Base-by-base conservation (phyloP, 2,797 vertebrate genomes). In the Falco columbarius region DNA sequence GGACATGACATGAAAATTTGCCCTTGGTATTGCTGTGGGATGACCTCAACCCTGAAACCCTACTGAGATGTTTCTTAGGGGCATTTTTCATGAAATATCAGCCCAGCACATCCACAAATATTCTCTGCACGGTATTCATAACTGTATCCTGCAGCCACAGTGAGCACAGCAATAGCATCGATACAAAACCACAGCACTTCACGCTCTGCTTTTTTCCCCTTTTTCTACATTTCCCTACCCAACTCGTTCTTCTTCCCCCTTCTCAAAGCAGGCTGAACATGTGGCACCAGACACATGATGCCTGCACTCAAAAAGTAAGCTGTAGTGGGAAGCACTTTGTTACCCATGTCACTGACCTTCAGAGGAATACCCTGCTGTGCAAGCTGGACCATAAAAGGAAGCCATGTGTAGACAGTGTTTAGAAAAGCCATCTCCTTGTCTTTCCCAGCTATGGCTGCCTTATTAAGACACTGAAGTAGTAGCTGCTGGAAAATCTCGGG, bases 381-480 rank as follows among this genome's bases (percentile, higher is more conserved):
- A 88, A 76, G 92, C 91, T 96, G 96, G n/a, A 83, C 91, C 96
- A 92, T 93, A 97, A 93, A 97, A 97, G 97, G 93, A 91, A 91
- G 87, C 84, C 55, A 22, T 92, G 94, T 84, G 91, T 75, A 71
- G 58, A 85, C 16, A 93, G 46, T 88, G 67, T 96, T 97, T 96
- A 95, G 82, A 97, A 86, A 96, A 96, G 82, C 70, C 86, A 90
- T 40, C 62, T 89, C 90, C 79, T 85, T 90, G 79, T 82, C 67
- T 89, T 94, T 84, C 88, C 80, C 68, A 85, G 92, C 72, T 94
- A 67, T 51, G 40, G 58, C 90, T 92, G 76, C 97, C 93, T 97
- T 91, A 93, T 96, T 96, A 97, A 96, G 92, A 97, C 77, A 92
- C 90, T 92, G 70, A 81, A 89, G 81, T 77, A 90, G 88, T 40